Evolutionary conservation across 2,888 invertebrate genomes (phyloP).

Genomic region (Gasteruption jaculator): DNA sequence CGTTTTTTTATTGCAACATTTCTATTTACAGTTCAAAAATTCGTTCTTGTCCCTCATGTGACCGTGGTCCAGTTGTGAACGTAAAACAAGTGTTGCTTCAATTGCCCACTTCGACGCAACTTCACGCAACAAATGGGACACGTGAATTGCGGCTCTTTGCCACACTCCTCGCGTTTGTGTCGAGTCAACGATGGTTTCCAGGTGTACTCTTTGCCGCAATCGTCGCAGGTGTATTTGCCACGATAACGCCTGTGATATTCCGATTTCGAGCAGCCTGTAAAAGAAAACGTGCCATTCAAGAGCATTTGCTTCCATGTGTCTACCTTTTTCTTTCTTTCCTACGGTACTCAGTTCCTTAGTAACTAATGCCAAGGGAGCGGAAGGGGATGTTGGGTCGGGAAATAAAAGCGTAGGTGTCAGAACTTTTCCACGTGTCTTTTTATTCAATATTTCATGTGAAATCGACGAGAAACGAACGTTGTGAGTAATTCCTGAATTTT

Average conservation of each 20-base stretch:
- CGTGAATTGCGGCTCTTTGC: slow-evolving; percentile 47
- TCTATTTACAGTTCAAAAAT: too few species aligned
- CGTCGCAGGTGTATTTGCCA: slow-evolving; percentile 28
- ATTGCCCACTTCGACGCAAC: slow-evolving; percentile 40
- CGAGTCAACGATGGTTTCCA: slow-evolving; percentile 39
- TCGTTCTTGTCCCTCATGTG: too few species aligned
- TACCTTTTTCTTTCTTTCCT: not conserved
- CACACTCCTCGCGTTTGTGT: slow-evolving; percentile 47
- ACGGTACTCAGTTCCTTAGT: not conserved
- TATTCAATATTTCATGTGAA: too few species aligned
- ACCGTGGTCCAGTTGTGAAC: slow-evolving; percentile 25
- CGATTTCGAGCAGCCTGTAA: slow-evolving; percentile 25
- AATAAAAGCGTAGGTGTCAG: too few species aligned
- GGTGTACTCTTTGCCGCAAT: slow-evolving; percentile 40
- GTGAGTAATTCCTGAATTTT: too few species aligned
- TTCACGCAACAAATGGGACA: slow-evolving; percentile 43
- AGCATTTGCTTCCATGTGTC: slow-evolving; percentile 4
- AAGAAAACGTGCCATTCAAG: slow-evolving; percentile 10
- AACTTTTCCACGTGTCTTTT: too few species aligned
- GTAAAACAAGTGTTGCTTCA: slow-evolving; percentile 38
- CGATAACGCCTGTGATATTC: slow-evolving; percentile 27
- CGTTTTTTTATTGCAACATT: not conserved
- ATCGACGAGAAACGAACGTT: too few species aligned
- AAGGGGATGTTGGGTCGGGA: too few species aligned
- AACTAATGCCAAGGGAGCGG: too few species aligned